Base-by-base conservation (phyloP, 2,797 vertebrate species). In the Oreochromis grahami region DNA sequence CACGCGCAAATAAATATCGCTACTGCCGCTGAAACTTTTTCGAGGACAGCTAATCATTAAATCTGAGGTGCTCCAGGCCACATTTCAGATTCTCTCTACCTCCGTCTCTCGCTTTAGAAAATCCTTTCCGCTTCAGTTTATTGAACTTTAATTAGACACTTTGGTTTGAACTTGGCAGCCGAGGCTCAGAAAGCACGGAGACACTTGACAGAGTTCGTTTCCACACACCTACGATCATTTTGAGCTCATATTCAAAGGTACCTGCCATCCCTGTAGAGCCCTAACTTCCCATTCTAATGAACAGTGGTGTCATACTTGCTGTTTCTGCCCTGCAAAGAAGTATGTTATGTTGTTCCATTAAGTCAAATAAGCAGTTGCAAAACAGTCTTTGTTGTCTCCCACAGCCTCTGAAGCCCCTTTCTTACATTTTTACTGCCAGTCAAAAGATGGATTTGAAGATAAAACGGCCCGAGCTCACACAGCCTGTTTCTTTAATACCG, bases 141-240 rank as follows among this genome's bases (percentile, higher is more conserved):
- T 83, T 91, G 85, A 89, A 88, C 77, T 91, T 92, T 86, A 94
- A 93, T 94, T 91, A 88, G 83, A 94, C 72, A 29, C 86, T 87
- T 90, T 65, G 68, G 85, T 86, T 89, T 84, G 83, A 91, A 82
- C 81, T 87, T 70, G 4, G 76, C 63, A 52, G 72, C 29, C 9
- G 58, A 80, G 43, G 34, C 79, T 82, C 78, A 80, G 65, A 82
- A 76, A 77, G 26, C 81, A 45, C 17, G 4, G 45, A 50, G 70
- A 50, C 43, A 32, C 70, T 32, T 74, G 70, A 74, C 70, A 74
- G 43, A 72, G 70, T 80, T 60, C 45, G 45, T 85, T 74, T 87
- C 65, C 60, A 21, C 36, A 58, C 86, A 79, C 84, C 52, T 74
- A 17, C 72, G 51, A 38, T 68, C 50, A 68, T 82, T 86, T 51